phyloP scores from a whole-genome alignment of 2,113 vertebrate species.

The Thryonomys swinderianus region DNA sequence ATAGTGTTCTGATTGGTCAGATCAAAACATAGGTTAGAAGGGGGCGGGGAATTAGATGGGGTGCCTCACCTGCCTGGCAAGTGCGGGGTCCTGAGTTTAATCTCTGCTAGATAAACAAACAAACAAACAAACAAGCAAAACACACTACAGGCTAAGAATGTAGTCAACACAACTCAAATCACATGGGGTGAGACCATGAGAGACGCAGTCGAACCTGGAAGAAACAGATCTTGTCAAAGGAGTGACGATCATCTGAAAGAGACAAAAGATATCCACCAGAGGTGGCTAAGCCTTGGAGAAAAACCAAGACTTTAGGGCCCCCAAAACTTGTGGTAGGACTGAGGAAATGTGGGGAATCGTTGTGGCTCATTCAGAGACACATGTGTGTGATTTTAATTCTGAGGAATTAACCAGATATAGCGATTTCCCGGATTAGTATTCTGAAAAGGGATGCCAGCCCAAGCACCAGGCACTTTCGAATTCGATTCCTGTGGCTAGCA shows the following conservation, averaged over 20 bases:
- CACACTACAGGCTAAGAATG: not conserved
- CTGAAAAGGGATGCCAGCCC: not conserved
- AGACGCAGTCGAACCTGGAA: not conserved
- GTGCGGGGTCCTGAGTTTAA: too few relatives aligned
- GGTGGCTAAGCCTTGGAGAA: too few relatives aligned
- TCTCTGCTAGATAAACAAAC: too few relatives aligned
- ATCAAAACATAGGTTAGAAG: not conserved
- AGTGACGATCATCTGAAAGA: not conserved
- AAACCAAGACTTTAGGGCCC: not conserved
- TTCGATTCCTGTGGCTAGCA: not conserved
- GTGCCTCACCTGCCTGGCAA: too few relatives aligned
- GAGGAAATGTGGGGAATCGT: not conserved
- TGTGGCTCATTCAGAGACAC: not conserved
- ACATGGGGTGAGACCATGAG: not conserved
- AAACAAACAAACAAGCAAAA: too few relatives aligned
- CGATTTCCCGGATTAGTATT: slow-evolving; percentile 29
- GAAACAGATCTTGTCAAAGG: not conserved
- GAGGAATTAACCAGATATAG: slow-evolving; percentile 47
- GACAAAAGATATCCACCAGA: not conserved
- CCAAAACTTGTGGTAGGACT: too few relatives aligned
- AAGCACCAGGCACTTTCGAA: not conserved
- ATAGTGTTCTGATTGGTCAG: not conserved
- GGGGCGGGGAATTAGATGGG: too few relatives aligned
- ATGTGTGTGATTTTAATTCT: not conserved
- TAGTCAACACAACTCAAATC: not conserved